Evolutionary conservation across 53 echinoderm and acorn worm genomes (phyloP), one percentile per base, ranked within the genome.

Genomic region (Henricia sp.): DNA sequence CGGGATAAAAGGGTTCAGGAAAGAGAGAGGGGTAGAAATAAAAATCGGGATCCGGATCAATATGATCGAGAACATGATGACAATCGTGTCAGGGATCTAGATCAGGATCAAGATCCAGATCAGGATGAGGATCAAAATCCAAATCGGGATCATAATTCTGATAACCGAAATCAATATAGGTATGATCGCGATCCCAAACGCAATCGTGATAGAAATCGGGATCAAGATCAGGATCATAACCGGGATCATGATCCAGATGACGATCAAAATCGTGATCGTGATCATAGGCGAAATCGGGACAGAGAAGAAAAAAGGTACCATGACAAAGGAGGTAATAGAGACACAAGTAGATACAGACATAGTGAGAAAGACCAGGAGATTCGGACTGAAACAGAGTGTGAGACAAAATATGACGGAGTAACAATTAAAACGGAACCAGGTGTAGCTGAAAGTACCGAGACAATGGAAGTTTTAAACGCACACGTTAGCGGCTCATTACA

Each of bases 291-390:
- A n/a, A n/a, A n/a, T n/a, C n/a, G n/a, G n/a, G n/a, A n/a, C n/a
- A n/a, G n/a, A n/a, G n/a, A n/a, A n/a, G n/a, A n/a, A n/a, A n/a
- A n/a, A n/a, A n/a, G n/a, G n/a, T n/a, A n/a, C n/a, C n/a, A n/a
- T n/a, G 72, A 32, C 33, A 78, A 20, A 67, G 87, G 77, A 50
- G 24, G 20, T n/a, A n/a, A n/a, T n/a, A 71, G 66, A 46, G 73
- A 78, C 19, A 76, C 84, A 26, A 27, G 67, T 16, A 60, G 52
- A 38, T 37, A 83, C 37, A 90, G 84, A 52, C 38, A 76, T 46
- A 83, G 83, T 44, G 74, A 83, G 1, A 83, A 37, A 84, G 84
- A 43, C 21, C 57, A 73, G 52, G 68, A 83, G n/a, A 89, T 44
- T 26, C 38, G 85, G 13, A 46, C 55, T 25, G 78, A 59, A 56